Conservation (phyloP, 1,140 invertebrate species). For the Forficula auricularia region DNA sequence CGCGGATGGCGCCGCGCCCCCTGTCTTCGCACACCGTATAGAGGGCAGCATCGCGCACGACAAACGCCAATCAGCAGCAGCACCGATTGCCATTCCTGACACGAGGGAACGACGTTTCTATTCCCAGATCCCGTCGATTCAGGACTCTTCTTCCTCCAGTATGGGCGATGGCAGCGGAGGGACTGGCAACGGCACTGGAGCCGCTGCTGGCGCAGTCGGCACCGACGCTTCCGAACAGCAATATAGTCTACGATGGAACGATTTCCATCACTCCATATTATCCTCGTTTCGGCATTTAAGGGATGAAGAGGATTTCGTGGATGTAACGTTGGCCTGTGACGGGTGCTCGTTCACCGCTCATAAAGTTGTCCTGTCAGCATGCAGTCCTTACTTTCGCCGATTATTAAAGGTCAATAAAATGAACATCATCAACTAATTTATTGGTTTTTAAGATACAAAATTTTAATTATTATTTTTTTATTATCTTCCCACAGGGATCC, state of each 20-base stretch:
- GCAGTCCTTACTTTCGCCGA: slow-evolving; percentile 78
- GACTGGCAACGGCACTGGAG: slow-evolving; percentile 1
- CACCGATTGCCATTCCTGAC: too few species aligned
- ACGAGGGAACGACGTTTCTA: too few species aligned
- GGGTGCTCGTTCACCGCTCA: slow-evolving; percentile 74
- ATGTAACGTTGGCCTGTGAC: slow-evolving; percentile 82
- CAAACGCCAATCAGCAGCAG: too few species aligned
- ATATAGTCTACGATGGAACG: slow-evolving; percentile 84
- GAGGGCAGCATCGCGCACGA: too few species aligned
- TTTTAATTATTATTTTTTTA: too few species aligned
- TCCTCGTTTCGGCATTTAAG: slow-evolving; percentile 68
- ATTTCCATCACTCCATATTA: slow-evolving; percentile 76
- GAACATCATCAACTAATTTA: slow-evolving; percentile 9
- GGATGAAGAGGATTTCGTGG: slow-evolving; percentile 74
- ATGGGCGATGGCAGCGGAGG: too few species aligned
- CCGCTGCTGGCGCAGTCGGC: slow-evolving; percentile 11
- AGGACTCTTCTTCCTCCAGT: too few species aligned
- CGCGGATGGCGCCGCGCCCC: too few species aligned
- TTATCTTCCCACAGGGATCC: too few species aligned
- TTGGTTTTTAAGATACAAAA: too few species aligned
- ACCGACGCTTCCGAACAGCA: slow-evolving; percentile 44
- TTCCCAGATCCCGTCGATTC: too few species aligned
- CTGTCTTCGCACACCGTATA: too few species aligned
- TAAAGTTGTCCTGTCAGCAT: slow-evolving; percentile 77
- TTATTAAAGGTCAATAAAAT: slow-evolving; percentile 66